These are phyloP conservation scores for Limnephilus auricula DNA, from an alignment of 2,888 invertebrate species.

Conservation along the genomic window DNA sequence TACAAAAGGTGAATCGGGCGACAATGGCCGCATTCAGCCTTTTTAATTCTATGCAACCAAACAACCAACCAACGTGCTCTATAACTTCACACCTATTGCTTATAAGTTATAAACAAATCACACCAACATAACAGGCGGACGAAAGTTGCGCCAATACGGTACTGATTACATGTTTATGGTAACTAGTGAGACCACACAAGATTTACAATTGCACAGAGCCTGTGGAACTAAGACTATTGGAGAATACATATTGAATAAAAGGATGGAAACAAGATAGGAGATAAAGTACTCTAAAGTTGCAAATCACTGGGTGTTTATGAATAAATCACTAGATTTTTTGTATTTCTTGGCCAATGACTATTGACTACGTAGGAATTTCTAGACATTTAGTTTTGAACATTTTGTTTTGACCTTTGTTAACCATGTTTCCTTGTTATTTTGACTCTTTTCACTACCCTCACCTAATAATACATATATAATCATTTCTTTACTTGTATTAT, in stretches of 20 bases:
- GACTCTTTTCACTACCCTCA: too few relatives aligned
- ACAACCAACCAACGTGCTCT: constrained; percentile 40
- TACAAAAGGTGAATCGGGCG: constrained; percentile 60
- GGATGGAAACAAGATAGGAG: too few relatives aligned
- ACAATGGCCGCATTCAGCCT: constrained; percentile 57
- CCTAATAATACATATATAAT: too few relatives aligned
- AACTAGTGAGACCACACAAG: neutral
- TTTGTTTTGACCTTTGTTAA: too few relatives aligned
- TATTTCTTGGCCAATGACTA: too few relatives aligned
- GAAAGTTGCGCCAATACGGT: neutral
- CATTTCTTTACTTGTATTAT: too few relatives aligned
- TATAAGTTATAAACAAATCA: constrained; percentile 47
- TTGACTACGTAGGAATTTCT: too few relatives aligned
- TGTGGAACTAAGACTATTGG: neutral
- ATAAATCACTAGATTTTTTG: too few relatives aligned
- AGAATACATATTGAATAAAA: neutral
- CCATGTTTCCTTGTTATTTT: too few relatives aligned
- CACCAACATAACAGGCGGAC: neutral
- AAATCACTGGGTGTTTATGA: too few relatives aligned
- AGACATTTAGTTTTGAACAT: too few relatives aligned
- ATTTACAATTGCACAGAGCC: neutral
- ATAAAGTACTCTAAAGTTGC: too few relatives aligned
- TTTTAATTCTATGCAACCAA: constrained; percentile 54
- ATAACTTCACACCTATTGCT: constrained; percentile 46
- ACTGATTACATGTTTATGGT: neutral